Evolutionary conservation across 1,140 invertebrate species (phyloP).

Genomic region (Drosophila kurseongensis): DNA sequence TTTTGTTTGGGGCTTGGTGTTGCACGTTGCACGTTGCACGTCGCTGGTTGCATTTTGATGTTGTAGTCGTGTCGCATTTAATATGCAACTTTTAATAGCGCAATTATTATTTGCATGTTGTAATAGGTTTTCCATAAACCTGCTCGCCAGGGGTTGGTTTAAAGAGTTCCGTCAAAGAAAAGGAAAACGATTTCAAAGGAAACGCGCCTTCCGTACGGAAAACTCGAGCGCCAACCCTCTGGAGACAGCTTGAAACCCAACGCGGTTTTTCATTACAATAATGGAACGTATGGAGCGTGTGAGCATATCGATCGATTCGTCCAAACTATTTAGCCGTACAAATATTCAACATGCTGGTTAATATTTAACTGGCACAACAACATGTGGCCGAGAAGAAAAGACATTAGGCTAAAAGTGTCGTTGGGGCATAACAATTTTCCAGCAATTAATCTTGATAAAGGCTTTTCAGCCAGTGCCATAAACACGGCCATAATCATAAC

Average conservation of each 20-base stretch:
- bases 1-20: constrained; percentile 46
- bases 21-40: constrained; percentile 14
- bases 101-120: constrained; percentile 82
- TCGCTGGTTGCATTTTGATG: constrained; percentile 33
- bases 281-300: constrained; percentile 23
- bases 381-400: constrained; percentile 21
- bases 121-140: constrained; percentile 51
- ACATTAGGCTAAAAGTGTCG: constrained; percentile 57
- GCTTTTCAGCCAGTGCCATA: constrained; percentile 75
- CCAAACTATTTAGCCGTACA: constrained; percentile 41
- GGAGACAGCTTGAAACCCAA: constrained; percentile 16
- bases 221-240: constrained; percentile 23
- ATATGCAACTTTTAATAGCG: constrained; percentile 82
- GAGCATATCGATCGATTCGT: constrained; percentile 48
- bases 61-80: constrained; percentile 73
- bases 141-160: constrained; percentile 4
- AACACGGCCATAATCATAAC: constrained; percentile 82
- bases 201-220: neutral
- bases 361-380: constrained; percentile 42
- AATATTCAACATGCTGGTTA: constrained; percentile 39
- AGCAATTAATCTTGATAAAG: constrained; percentile 79
- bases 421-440: constrained; percentile 70
- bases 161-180: constrained; percentile 29
- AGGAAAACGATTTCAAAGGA: neutral
- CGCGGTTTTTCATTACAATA: constrained; percentile 54